These are phyloP conservation scores for Bombus polaris DNA, from an alignment of 1,140 invertebrate genomes.

Conservation along the genomic window DNA sequence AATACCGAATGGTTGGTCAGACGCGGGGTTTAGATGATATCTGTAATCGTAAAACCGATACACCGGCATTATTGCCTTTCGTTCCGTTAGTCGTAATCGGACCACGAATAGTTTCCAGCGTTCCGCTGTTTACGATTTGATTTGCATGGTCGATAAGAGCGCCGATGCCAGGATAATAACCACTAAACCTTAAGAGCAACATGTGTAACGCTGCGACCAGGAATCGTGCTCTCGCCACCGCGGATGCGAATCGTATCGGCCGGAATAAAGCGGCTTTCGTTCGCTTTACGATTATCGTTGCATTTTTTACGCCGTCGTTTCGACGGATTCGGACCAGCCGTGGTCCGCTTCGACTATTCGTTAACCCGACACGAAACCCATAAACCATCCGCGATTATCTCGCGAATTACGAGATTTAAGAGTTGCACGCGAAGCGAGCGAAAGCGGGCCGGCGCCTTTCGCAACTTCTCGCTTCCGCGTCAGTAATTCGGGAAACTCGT, in stretches of 20 bases:
- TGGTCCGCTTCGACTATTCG: not conserved
- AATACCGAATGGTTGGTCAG: not conserved
- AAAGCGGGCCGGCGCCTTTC: not conserved
- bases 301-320: not conserved
- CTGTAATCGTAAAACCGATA: constrained; percentile 37
- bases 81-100: constrained; percentile 38
- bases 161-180: constrained; percentile 56
- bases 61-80: constrained; percentile 17
- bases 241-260: constrained; percentile 44
- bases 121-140: constrained; percentile 55
- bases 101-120: constrained; percentile 41
- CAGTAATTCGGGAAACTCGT: not conserved
- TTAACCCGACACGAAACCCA: constrained; percentile 3
- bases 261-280: not conserved
- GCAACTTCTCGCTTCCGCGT: not conserved
- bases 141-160: constrained; percentile 64
- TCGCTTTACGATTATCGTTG: constrained; percentile 12
- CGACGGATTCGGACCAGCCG: not conserved
- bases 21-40: constrained; percentile 2
- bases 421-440: not conserved
- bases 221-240: constrained; percentile 29
- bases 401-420: not conserved
- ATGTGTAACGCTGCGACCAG: constrained; percentile 50
- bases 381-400: constrained; percentile 13
- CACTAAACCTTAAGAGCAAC: constrained; percentile 61